Conservation (phyloP, 2,113 vertebrate genomes). For the Ciconia stormi region DNA sequence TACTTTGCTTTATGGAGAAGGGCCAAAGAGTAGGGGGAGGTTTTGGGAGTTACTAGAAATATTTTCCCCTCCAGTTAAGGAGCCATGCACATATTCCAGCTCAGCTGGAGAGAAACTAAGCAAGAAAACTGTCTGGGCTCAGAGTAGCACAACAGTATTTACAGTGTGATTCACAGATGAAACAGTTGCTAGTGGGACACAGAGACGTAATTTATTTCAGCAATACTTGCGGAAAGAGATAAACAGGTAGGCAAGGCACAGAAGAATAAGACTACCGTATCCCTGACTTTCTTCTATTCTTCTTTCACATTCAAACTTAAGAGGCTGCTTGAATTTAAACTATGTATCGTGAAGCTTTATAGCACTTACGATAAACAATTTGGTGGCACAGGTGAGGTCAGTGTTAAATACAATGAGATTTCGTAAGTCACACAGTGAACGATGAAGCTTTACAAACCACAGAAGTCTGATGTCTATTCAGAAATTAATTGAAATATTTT, state of each 20-base stretch:
- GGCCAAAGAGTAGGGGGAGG: background rate
- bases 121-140: background rate
- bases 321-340: background rate
- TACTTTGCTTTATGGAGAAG: background rate
- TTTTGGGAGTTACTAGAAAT: background rate
- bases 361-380: background rate
- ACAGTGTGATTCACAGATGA: background rate
- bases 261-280: background rate
- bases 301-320: background rate
- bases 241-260: background rate
- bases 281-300: background rate
- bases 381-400: background rate
- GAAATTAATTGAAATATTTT: background rate
- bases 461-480: background rate
- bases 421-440: background rate
- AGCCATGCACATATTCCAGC: background rate
- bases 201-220: background rate
- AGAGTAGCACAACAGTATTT: background rate
- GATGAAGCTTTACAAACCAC: background rate
- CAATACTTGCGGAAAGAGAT: background rate
- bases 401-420: background rate
- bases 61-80: background rate
- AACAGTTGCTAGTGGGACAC: background rate
- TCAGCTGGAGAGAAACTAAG: background rate
- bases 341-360: background rate